Percentiles rank a stretch among this genome's conserved stretches.
These are phyloP conservation scores for Hypercompe scribonia DNA, from an alignment of 2,888 invertebrate species.

Conservation along the genomic window DNA sequence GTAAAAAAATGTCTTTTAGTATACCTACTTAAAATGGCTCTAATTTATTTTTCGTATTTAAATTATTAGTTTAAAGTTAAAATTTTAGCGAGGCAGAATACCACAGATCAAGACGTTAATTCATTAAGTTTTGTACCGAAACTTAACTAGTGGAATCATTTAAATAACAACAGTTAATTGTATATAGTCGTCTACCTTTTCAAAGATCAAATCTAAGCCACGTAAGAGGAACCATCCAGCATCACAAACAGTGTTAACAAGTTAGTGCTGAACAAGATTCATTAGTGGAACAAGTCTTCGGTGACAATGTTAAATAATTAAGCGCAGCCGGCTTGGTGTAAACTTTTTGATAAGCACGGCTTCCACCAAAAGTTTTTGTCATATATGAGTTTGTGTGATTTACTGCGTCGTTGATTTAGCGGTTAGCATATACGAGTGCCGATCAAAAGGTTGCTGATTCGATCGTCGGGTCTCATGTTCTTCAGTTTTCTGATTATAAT, in stretches of 20 bases:
- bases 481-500: too few relatives aligned
- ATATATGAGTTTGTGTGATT: background rate
- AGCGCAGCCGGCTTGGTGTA: slow-evolving; percentile 24
- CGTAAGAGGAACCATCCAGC: background rate
- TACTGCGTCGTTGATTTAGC: too few relatives aligned
- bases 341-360: slow-evolving; percentile 27
- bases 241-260: slow-evolving; percentile 20
- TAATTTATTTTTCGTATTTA: too few relatives aligned
- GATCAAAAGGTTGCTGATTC: too few relatives aligned
- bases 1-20: too few relatives aligned
- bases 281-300: slow-evolving; percentile 23
- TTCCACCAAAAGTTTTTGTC: slow-evolving; percentile 7
- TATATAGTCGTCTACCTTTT: background rate
- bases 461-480: too few relatives aligned
- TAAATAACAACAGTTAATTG: background rate
- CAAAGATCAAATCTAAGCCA: slow-evolving; percentile 4
- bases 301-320: slow-evolving; percentile 30
- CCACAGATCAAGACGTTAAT: background rate
- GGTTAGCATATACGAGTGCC: too few relatives aligned
- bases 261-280: slow-evolving; percentile 28
- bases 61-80: background rate
- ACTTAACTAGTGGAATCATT: background rate
- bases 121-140: background rate
- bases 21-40: too few relatives aligned
- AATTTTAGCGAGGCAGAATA: background rate